Conservation (phyloP, 2,113 vertebrate species). For the Ptilorrhoa leucosticta region DNA sequence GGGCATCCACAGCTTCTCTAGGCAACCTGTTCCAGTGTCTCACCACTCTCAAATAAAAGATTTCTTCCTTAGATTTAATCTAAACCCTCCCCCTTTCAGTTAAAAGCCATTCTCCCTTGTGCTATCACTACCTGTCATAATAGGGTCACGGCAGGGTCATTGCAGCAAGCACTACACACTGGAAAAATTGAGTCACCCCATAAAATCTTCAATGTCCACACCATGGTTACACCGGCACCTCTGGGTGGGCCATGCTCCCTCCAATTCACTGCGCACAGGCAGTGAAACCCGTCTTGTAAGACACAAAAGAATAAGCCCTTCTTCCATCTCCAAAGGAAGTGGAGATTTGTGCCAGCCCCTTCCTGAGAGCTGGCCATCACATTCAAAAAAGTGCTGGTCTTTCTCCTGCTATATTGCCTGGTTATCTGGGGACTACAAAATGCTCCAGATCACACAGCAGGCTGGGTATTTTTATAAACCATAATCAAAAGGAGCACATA, state of each 20-base stretch:
- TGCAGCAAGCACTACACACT: neutral
- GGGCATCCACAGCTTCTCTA: neutral
- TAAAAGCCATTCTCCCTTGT: neutral
- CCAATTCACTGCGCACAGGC: neutral
- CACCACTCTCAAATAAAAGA: neutral
- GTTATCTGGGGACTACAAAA: neutral
- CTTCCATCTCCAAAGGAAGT: neutral
- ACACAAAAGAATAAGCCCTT: neutral
- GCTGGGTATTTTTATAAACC: neutral
- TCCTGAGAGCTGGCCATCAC: neutral
- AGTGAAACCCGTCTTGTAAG: accelerated
- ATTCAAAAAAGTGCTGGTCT: neutral
- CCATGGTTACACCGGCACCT: accelerated
- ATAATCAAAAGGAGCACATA: neutral
- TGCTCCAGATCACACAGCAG: neutral
- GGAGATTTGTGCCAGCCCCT: neutral
- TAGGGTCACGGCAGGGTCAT: neutral
- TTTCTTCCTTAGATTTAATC: neutral
- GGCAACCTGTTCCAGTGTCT: neutral
- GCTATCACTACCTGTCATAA: neutral
- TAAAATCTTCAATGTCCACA: neutral
- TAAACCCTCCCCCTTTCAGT: neutral
- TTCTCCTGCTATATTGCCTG: neutral
- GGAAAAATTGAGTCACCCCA: neutral
- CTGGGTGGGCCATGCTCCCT: neutral